Base-by-base conservation (phyloP, 2,113 vertebrate species). In the Spea bombifrons region DNA sequence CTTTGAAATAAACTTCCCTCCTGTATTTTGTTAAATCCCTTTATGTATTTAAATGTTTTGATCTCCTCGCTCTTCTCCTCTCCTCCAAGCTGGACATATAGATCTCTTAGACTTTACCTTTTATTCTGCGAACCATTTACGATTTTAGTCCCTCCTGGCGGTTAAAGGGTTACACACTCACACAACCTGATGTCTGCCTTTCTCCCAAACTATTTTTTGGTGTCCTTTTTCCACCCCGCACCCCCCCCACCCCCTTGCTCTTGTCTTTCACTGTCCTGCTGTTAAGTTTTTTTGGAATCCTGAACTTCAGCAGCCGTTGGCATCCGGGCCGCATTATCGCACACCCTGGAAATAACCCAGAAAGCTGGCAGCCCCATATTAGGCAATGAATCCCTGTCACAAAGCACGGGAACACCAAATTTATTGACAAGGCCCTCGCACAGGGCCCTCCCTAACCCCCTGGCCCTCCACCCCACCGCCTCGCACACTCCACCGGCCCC, bases 261-360 rank as follows among this genome's bases (percentile, higher is more conserved):
- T 64, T 75, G 59, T 64, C 4, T 67, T 30, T 61, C 0, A 10
- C 59, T 1, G 13, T 75, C 67, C 78, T 83, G 74, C 71, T 72
- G 63, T 72, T 44, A 81, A 57, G 50, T 65, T 43, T 81, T 87
- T 86, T 86, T 84, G 84, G 83, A 81, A 84, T 85, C 80, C 85
- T 76, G 81, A 80, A 87, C 86, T 87, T 87, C 48, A 83, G 85
- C 84, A 86, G 88, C 83, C 85, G 78, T 83, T 85, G 86, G 86
- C 85, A 90, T 90, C 88, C 90, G 86, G 89, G 86, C 90, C 90
- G 92, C 92, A 95, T 96, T 97, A 98, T 98, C 97, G 94, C 94
- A 94, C 86, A 88, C 86, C 92, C 96, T 97, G 83, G 85, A 98
- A 98, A 98, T 97, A 97, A 97, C 93, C 91, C 90, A 93, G 93